Evolutionary conservation across 2,888 invertebrate genomes (phyloP).

Genomic region (Drosophila quinaria): DNA sequence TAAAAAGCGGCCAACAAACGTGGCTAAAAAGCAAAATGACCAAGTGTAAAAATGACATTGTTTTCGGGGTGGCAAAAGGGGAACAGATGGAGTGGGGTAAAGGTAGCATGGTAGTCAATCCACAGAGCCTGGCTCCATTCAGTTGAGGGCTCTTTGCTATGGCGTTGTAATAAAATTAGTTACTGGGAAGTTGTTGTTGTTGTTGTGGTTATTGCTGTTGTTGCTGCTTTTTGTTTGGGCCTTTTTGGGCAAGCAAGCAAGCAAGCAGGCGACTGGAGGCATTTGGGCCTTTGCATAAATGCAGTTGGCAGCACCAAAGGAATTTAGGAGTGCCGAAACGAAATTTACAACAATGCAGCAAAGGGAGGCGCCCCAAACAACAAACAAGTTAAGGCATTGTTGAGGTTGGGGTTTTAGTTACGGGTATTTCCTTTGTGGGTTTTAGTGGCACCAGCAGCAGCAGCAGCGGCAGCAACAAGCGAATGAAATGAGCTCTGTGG

Average conservation of each 20-base stretch:
- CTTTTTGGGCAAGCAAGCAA: slow-evolving; percentile 36
- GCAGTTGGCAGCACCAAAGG: slow-evolving; percentile 70
- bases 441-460: slow-evolving; percentile 3
- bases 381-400: slow-evolving; percentile 40
- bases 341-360: slow-evolving; percentile 74
- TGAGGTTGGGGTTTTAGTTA: slow-evolving; percentile 24
- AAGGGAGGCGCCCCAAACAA: slow-evolving; percentile 27
- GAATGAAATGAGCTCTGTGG: slow-evolving; percentile 61
- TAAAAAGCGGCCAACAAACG: slow-evolving; percentile 19
- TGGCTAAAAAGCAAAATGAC: slow-evolving; percentile 65
- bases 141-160: slow-evolving; percentile 67
- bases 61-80: slow-evolving; percentile 32
- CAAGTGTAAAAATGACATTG: slow-evolving; percentile 78
- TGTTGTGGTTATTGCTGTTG: slow-evolving; percentile 1
- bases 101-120: slow-evolving; percentile 13
- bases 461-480: slow-evolving; percentile 47
- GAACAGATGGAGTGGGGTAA: not conserved
- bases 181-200: slow-evolving; percentile 34
- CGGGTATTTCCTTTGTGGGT: slow-evolving; percentile 15
- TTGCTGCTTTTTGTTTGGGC: slow-evolving; percentile 18
- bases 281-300: slow-evolving; percentile 73
- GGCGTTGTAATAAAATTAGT: slow-evolving; percentile 76
- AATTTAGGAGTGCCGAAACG: slow-evolving; percentile 74
- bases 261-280: slow-evolving; percentile 16
- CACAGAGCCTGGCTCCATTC: slow-evolving; percentile 39